These are phyloP conservation scores for Stichodactyla mertensii DNA, from an alignment of 64 coral and sea anemone species.

Conservation along the genomic window DNA sequence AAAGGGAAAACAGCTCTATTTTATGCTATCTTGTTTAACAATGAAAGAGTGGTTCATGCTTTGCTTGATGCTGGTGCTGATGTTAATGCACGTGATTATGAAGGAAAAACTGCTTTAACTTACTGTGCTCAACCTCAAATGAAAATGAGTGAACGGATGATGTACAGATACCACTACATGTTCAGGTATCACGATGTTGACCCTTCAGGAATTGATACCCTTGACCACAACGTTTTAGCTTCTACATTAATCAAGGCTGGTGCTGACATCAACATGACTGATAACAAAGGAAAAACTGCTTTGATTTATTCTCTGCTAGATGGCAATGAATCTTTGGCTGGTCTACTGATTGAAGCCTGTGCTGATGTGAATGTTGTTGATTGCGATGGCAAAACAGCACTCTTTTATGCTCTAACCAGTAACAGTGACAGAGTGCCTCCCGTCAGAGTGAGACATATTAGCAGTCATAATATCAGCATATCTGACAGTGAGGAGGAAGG, in stretches of 20 bases:
- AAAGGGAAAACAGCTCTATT: not conserved
- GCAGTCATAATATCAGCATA: too few species aligned
- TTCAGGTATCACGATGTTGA: too few species aligned
- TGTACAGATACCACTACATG: too few species aligned
- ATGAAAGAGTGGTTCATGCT: not conserved
- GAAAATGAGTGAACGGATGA: too few species aligned
- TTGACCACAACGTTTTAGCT: not conserved
- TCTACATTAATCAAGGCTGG: not conserved
- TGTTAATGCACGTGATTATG: not conserved
- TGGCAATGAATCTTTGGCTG: not conserved
- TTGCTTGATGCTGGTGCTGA: not conserved
- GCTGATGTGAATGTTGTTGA: not conserved
- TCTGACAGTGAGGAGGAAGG: not conserved
- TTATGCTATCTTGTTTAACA: not conserved
- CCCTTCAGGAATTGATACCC: too few species aligned
- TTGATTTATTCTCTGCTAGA: not conserved
- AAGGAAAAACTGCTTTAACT: not conserved
- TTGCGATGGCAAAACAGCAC: not conserved
- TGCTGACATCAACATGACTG: not conserved
- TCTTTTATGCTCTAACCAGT: not conserved
- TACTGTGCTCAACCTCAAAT: not conserved
- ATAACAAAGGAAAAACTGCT: not conserved
- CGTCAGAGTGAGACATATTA: too few species aligned
- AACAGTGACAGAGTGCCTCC: too few species aligned
- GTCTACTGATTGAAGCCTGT: not conserved